phyloP scores from a whole-genome alignment of 2,888 invertebrate species.

The Tinea semifulvella region DNA sequence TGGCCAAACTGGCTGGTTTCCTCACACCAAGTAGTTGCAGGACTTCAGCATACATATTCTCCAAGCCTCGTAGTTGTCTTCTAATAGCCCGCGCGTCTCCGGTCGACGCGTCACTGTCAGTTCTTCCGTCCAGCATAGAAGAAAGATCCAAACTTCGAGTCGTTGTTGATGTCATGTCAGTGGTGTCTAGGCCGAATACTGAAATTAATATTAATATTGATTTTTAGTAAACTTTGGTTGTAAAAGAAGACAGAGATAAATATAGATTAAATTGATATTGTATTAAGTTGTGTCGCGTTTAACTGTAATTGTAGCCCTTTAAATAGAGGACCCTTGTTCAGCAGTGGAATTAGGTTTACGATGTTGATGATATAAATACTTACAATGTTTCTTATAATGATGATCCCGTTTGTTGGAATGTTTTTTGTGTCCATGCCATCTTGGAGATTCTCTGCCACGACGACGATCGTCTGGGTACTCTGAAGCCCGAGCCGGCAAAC shows the following conservation, averaged over 20 bases:
- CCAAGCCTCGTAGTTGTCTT: constrained; percentile 82
- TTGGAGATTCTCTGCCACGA: constrained; percentile 51
- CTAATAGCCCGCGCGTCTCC: constrained; percentile 81
- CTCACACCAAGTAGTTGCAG: constrained; percentile 53
- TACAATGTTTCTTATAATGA: constrained; percentile 69
- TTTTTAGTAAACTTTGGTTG: too few species aligned
- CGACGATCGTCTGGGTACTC: constrained; percentile 51
- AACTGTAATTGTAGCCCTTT: too few species aligned
- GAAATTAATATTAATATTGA: constrained; percentile 23
- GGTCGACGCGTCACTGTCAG: constrained; percentile 79
- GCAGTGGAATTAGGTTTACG: too few species aligned
- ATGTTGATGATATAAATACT: constrained; percentile 27
- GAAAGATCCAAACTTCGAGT: constrained; percentile 80
- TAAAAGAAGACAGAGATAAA: too few species aligned
- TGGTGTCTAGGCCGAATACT: constrained; percentile 78
- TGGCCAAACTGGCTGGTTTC: constrained; percentile 33
- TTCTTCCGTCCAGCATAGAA: constrained; percentile 78
- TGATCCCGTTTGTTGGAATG: constrained; percentile 66
- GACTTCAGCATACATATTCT: constrained; percentile 89
- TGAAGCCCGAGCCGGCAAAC: constrained; percentile 69
- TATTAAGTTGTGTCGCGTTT: too few species aligned
- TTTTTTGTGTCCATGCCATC: constrained; percentile 63
- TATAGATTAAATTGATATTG: too few species aligned
- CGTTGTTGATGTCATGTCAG: constrained; percentile 81
- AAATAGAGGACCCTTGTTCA: too few species aligned